Base-by-base conservation (phyloP, 2,888 invertebrate species). In the Drosophila bunnanda region DNA sequence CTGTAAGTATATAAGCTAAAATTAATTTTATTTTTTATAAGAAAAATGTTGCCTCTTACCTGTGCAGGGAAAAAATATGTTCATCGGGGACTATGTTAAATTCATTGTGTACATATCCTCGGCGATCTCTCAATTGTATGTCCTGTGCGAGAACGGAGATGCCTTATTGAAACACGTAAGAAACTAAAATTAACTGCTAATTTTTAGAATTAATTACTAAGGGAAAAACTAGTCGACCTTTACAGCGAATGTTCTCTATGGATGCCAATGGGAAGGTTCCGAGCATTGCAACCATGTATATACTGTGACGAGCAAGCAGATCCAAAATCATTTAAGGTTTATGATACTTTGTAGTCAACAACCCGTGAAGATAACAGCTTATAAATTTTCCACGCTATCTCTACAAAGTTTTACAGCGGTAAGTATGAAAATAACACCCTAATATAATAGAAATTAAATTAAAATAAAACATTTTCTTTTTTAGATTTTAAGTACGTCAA, bases 81-180 rank as follows among this genome's bases (percentile, higher is more conserved):
- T 92, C 32, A 88, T 92, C 46, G 91, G 90, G 1, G 91, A 92
- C 52, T 91, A 91, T 56, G 65, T 89, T 0, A 92, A 92, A 60
- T 91, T 92, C 57, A 36, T 92, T 6, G 80, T 92, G 0, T 92
- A 92, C 32, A 92, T 92, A 41, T 88, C 87, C n/a, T 92, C 92
- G 4, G 83, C 89, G 7, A 67, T 91, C 22, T 89, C 90, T 0
- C 92, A 92, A 64, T 73, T 92, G 2, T 92, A 90, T 61, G 82
- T 92, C 38, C 80, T 92, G 28, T 92, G 92, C 62, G 91, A 88
- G 78, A 92, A 91, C 74, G 92, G 92, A 0, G 91, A 92, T 62
- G 87, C 84, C n/a, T 67, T 92, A n/a, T 92, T 92, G 70, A 87
- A 90, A 74, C 77, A 89, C 56, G 92, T 92, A 86, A 84, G 80